Conservation (phyloP, 2,888 invertebrate genomes). For the Stenotaenia linearis region DNA sequence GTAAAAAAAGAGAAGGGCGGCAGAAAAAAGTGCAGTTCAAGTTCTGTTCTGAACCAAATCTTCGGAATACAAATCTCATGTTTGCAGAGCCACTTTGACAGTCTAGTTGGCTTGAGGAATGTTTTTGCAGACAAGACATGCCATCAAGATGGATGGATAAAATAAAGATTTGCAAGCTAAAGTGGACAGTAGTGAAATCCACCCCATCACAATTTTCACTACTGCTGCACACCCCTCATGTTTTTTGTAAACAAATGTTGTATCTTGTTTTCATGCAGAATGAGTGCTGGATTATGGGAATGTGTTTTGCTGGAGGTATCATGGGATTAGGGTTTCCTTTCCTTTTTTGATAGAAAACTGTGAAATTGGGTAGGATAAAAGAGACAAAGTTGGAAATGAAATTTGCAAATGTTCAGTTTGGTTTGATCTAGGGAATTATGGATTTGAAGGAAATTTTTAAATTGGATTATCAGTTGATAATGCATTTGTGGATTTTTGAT, state of each 20-base stretch:
- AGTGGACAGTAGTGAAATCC: slow-evolving; percentile 19
- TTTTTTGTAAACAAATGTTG: background rate
- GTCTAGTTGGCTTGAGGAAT: slow-evolving; percentile 16
- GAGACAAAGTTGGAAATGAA: background rate
- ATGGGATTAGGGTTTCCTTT: background rate
- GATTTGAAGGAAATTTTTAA: too few species aligned
- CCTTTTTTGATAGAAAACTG: background rate
- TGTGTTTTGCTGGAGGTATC: background rate
- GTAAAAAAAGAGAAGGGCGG: too few species aligned
- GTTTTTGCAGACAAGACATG: slow-evolving; percentile 8
- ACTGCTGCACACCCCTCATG: background rate
- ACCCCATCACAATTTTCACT: background rate
- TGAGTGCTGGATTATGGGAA: background rate
- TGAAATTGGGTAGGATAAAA: background rate
- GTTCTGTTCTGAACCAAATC: background rate
- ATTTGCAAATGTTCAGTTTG: background rate
- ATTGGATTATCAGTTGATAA: too few species aligned
- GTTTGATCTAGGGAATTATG: background rate
- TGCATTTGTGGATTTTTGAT: too few species aligned
- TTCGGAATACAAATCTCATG: slow-evolving; percentile 17
- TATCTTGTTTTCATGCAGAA: background rate
- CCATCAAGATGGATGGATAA: slow-evolving; percentile 18
- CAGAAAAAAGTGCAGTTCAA: background rate
- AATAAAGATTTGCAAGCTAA: slow-evolving; percentile 18
- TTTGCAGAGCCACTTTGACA: slow-evolving; percentile 16